Percentiles rank a stretch among this genome's conserved stretches.
These are phyloP conservation scores for Lapara coniferarum DNA, from an alignment of 2,888 invertebrate genomes.

Conservation along the genomic window DNA sequence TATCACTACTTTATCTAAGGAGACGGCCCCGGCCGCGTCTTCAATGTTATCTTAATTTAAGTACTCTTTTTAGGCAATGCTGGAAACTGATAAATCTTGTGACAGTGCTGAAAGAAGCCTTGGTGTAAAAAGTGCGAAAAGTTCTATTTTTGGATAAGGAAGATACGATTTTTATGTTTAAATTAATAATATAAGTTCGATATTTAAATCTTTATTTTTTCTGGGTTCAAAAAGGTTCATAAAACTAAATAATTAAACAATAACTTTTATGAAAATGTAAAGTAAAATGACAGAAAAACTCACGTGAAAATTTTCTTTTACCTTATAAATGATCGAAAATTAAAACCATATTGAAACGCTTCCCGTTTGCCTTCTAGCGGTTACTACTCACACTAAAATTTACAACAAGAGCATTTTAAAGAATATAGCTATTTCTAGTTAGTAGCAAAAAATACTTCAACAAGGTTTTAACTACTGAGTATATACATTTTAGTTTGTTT, in stretches of 20 bases:
- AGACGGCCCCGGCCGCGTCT: background rate
- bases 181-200: background rate
- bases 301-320: no score
- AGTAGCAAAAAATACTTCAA: background rate
- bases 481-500: background rate
- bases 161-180: background rate
- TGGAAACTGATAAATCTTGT: constrained; percentile 14
- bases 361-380: constrained; percentile 2
- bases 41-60: constrained; percentile 25
- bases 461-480: background rate
- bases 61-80: constrained; percentile 15
- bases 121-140: background rate
- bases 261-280: no score
- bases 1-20: constrained; percentile 17
- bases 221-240: no score
- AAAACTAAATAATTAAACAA: no score
- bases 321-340: background rate
- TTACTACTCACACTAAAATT: background rate
- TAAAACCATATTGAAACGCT: constrained; percentile 2
- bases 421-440: background rate
- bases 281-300: no score
- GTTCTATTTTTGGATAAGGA: background rate
- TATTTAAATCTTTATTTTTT: no score
- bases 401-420: background rate
- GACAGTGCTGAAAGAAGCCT: constrained; percentile 2